Evolutionary conservation across 1,140 invertebrate species (phyloP).

Genomic region (Cydia pomonella): DNA sequence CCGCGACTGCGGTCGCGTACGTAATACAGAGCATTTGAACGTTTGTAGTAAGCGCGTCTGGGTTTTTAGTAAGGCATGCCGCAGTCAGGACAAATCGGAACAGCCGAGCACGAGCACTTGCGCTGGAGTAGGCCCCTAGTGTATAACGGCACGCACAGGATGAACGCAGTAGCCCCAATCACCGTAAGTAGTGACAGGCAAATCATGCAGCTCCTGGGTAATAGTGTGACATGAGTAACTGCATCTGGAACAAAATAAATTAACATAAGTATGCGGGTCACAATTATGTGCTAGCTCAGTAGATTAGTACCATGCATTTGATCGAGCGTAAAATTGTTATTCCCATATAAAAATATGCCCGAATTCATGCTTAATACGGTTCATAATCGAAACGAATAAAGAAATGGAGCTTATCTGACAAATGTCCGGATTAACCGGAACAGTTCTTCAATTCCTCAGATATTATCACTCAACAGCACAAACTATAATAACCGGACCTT

Average conservation of each 20-base stretch:
- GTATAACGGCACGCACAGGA: neutral
- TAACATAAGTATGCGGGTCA: neutral
- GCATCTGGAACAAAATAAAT: conserved; percentile 12
- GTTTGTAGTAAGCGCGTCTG: conserved; percentile 19
- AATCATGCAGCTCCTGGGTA: conserved; percentile 2
- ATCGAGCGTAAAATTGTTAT: neutral
- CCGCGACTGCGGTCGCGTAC: conserved; percentile 47
- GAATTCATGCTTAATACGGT: neutral
- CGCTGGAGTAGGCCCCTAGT: neutral
- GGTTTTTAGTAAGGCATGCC: conserved; percentile 18
- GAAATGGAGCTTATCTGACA: conserved; percentile 37
- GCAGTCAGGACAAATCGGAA: conserved; percentile 13
- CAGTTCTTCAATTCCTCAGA: conserved; percentile 15
- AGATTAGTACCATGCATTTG: neutral
- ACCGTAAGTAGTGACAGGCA: conserved; percentile 16
- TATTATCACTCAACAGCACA: neutral
- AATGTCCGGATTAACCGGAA: conserved; percentile 16
- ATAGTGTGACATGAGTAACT: neutral
- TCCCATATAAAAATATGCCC: neutral
- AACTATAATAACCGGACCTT: neutral
- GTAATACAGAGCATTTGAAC: conserved; percentile 55
- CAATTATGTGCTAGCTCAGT: neutral
- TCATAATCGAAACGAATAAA: conserved; percentile 22
- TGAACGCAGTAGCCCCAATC: neutral
- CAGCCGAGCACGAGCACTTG: neutral